Conservation (phyloP, 35 echinoderm and acorn worm genomes). For the Stichopus chloronotus region DNA sequence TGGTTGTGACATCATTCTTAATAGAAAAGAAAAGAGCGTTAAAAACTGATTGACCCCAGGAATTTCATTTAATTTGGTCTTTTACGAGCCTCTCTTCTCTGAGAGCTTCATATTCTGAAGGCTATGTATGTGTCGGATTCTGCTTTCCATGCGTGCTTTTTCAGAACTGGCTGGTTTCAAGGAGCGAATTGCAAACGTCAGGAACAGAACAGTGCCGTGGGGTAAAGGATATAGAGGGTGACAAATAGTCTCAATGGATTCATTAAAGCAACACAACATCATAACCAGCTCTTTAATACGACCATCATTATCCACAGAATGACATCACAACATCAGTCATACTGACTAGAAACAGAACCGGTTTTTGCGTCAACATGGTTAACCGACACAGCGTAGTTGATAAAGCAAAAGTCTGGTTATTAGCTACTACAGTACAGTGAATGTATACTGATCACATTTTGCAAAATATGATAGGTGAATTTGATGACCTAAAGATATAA, state of each 20-base stretch:
- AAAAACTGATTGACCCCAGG: not conserved
- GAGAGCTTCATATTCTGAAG: not conserved
- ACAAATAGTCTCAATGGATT: conserved; percentile 49
- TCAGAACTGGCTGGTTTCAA: not conserved
- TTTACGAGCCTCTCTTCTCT: not conserved
- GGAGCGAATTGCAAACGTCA: not conserved
- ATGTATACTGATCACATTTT: too few relatives aligned
- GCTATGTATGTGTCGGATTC: not conserved
- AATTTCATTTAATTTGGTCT: conserved; percentile 26
- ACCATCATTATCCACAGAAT: not conserved
- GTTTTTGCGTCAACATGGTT: too few relatives aligned
- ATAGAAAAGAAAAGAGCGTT: not conserved
- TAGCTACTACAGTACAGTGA: too few relatives aligned
- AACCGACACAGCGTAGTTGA: too few relatives aligned
- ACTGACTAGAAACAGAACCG: too few relatives aligned
- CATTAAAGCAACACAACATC: conserved; percentile 9
- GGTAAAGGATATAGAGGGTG: conserved; percentile 37
- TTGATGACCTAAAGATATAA: too few relatives aligned
- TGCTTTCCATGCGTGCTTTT: not conserved
- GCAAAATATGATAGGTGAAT: too few relatives aligned
- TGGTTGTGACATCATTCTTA: not conserved
- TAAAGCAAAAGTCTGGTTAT: too few relatives aligned
- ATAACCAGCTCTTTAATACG: not conserved
- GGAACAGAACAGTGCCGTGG: not conserved
- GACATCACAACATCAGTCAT: too few relatives aligned